These are phyloP conservation scores for Etheostoma cragini DNA, from an alignment of 2,113 vertebrate genomes.

Conservation along the genomic window DNA sequence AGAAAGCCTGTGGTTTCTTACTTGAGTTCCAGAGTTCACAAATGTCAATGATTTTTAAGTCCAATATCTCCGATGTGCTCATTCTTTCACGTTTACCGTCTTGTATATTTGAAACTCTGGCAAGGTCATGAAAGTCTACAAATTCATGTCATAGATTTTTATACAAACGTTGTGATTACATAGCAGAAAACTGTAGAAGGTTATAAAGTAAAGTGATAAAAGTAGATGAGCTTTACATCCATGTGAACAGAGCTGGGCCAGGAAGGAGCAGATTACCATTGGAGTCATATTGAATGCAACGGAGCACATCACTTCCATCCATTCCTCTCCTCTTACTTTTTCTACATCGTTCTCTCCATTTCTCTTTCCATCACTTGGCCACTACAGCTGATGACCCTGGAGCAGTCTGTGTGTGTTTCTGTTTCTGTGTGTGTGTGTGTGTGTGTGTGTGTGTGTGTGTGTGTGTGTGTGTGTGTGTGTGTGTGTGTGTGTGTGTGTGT, in stretches of 20 bases:
- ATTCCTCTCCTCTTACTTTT: neutral
- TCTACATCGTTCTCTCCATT: constrained; percentile 20
- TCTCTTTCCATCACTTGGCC: neutral
- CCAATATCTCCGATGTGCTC: neutral
- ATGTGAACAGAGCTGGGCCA: neutral
- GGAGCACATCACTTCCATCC: constrained; percentile 29
- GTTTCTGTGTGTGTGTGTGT: neutral
- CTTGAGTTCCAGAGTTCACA: neutral
- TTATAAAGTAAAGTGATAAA: neutral
- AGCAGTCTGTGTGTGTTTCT: constrained; percentile 9
- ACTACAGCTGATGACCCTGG: constrained; percentile 32
- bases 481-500: neutral
- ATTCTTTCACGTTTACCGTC: neutral
- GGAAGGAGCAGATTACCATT: constrained; percentile 29
- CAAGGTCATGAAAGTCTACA: neutral
- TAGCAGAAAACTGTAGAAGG: neutral
- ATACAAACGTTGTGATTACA: neutral
- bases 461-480: constrained; percentile 26
- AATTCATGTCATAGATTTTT: too few species aligned
- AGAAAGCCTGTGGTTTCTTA: neutral
- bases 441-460: neutral
- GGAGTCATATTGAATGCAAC: constrained; percentile 28
- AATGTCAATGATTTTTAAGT: neutral
- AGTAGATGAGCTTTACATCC: constrained; percentile 22
- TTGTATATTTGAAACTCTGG: neutral